These are phyloP conservation scores for Leptopilina myrica DNA, from an alignment of 2,888 invertebrate species.

Conservation along the genomic window DNA sequence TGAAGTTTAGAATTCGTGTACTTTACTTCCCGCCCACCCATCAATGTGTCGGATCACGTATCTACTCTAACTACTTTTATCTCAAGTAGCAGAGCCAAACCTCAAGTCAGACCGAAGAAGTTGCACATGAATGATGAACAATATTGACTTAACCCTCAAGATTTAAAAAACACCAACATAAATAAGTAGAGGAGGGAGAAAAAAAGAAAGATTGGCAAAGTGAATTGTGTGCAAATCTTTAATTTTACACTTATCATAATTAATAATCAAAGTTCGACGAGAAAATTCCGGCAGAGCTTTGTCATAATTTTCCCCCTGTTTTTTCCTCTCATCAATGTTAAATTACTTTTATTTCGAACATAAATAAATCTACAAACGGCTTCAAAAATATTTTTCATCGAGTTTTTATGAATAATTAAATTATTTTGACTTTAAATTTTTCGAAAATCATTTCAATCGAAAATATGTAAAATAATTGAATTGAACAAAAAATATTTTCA, in stretches of 20 bases:
- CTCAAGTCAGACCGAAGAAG: constrained; percentile 18
- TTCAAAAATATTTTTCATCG: too few relatives aligned
- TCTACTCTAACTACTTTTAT: constrained; percentile 24
- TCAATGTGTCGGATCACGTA: constrained; percentile 19
- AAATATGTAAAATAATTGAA: too few relatives aligned
- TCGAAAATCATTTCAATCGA: too few relatives aligned
- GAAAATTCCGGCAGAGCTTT: too few relatives aligned
- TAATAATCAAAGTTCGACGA: neutral
- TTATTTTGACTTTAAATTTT: too few relatives aligned
- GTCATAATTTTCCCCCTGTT: too few relatives aligned
- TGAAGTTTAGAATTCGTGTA: neutral
- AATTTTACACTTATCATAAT: neutral
- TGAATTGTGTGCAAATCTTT: neutral
- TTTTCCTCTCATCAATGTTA: too few relatives aligned
- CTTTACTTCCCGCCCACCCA: neutral
- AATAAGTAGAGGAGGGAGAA: neutral
- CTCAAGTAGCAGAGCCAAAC: constrained; percentile 11
- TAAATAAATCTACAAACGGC: too few relatives aligned
- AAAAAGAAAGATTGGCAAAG: constrained; percentile 14
- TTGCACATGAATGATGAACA: constrained; percentile 16
- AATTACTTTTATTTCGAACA: too few relatives aligned
- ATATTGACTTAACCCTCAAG: constrained; percentile 6
- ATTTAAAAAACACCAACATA: neutral
- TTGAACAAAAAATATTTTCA: too few relatives aligned
- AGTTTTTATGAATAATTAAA: too few relatives aligned